Base-by-base conservation (phyloP, 1,140 invertebrate genomes). In the Anadara kagoshimensis region DNA sequence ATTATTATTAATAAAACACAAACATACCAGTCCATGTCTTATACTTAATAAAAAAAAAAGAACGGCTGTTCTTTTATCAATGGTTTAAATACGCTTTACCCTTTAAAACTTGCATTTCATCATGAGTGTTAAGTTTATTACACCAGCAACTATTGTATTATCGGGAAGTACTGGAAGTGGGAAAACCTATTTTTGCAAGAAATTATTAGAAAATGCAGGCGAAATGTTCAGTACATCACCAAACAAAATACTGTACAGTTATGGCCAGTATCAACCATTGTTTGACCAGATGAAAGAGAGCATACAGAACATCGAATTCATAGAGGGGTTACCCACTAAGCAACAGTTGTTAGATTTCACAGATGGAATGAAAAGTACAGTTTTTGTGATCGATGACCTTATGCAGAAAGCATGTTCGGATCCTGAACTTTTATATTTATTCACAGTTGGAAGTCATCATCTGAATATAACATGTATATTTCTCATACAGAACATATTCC, bases 371-470 rank as follows among this genome's bases (percentile, higher is more conserved):
- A 43, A 57, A 44, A 53, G 58, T 44, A 68, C 54, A 8, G 47
- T 72, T 11, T 56, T 72, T 12, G 54, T 72, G 22, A 49, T 72
- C 26, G 70, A 72, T 24, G 61, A 72, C 47, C n/a, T 72, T 43
- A 64, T 72, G 62, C 43, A n/a, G 20, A 54, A 67, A 51, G 63
- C 66, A 14, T 3, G 24, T 18, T 45, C 47, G 20, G 24, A 29
- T 14, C 26, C 57, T 49, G 70, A 73, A 2, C 57, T 45, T 18
- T 26, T 65, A 18, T 36, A 56, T n/a, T 51, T 73, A 41, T 73
- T 73, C 49, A 36, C 43, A 59, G 49, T 65, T n/a, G 57, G 49
- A 24, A 36, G 49, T 36, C 70, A 73, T 29, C 70, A 66, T 51
- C 44, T 22, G 45, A 29, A 41, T 12, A 36, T 73, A 11, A 59